phyloP scores from a whole-genome alignment of 2,888 invertebrate species.

The Apodemia zela region DNA sequence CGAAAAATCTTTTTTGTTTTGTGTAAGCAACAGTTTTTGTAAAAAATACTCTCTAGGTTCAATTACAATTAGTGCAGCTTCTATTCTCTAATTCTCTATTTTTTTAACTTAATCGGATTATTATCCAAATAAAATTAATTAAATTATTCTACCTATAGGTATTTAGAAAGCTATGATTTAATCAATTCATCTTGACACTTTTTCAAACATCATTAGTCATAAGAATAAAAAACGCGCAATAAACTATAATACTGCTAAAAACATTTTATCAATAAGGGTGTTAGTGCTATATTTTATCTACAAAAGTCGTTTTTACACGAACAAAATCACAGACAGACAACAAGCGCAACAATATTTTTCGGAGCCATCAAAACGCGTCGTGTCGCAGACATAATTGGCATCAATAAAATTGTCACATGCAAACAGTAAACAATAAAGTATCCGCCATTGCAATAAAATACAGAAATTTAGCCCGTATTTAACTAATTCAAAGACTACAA shows the following conservation, averaged over 20 bases:
- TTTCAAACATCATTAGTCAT: too few species aligned
- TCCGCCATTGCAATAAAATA: conserved; percentile 28
- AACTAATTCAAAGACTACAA: conserved; percentile 35
- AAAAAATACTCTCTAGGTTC: too few species aligned
- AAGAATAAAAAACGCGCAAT: background rate
- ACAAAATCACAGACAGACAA: background rate
- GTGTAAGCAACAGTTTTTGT: too few species aligned
- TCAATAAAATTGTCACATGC: conserved; percentile 20
- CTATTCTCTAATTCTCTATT: too few species aligned
- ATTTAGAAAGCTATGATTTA: too few species aligned
- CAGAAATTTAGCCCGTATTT: conserved; percentile 35
- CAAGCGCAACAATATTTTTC: conserved; percentile 5
- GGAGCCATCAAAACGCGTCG: background rate
- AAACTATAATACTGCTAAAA: background rate
- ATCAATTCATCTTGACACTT: too few species aligned
- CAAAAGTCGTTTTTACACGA: background rate
- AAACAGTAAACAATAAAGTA: conserved; percentile 17
- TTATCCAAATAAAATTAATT: too few species aligned
- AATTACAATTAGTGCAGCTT: too few species aligned
- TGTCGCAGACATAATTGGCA: conserved; percentile 9
- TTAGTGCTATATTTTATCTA: background rate
- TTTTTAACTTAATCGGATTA: too few species aligned
- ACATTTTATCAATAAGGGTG: background rate
- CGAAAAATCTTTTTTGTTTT: too few species aligned
- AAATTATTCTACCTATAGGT: too few species aligned